phyloP scores from a whole-genome alignment of 2,888 invertebrate species.

The Mythimna vitellina region DNA sequence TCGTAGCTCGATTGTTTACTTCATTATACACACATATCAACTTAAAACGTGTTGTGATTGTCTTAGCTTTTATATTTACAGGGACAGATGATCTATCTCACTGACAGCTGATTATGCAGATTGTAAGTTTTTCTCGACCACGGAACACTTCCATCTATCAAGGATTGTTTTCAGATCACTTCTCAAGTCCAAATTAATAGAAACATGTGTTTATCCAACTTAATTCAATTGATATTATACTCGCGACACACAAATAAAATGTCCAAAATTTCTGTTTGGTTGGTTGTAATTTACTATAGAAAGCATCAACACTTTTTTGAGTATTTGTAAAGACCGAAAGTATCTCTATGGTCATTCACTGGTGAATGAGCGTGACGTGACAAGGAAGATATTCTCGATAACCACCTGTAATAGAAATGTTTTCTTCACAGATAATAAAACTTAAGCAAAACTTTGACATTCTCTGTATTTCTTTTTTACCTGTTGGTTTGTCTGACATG shows the following conservation, averaged over 20 bases:
- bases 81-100: conserved; percentile 91
- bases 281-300: conserved; percentile 90
- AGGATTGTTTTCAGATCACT: conserved; percentile 79
- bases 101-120: conserved; percentile 91
- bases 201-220: conserved; percentile 77
- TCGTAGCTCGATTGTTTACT: conserved; percentile 81
- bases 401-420: background rate
- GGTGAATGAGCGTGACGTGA: conserved; percentile 72
- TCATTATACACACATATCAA: conserved; percentile 81
- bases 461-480: background rate
- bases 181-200: conserved; percentile 73
- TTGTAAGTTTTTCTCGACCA: conserved; percentile 89
- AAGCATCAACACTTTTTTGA: conserved; percentile 91
- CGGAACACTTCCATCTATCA: conserved; percentile 87
- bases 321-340: conserved; percentile 84
- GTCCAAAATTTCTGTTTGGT: conserved; percentile 88
- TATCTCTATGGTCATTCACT: conserved; percentile 83
- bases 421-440: conserved; percentile 10
- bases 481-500: conserved; percentile 13
- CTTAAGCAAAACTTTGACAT: background rate
- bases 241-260: conserved; percentile 85
- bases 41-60: conserved; percentile 86
- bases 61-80: conserved; percentile 90
- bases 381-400: conserved; percentile 61
- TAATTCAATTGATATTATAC: conserved; percentile 85